Conservation (phyloP, 1,140 invertebrate genomes). For the Drosophila mojavensis region DNA sequence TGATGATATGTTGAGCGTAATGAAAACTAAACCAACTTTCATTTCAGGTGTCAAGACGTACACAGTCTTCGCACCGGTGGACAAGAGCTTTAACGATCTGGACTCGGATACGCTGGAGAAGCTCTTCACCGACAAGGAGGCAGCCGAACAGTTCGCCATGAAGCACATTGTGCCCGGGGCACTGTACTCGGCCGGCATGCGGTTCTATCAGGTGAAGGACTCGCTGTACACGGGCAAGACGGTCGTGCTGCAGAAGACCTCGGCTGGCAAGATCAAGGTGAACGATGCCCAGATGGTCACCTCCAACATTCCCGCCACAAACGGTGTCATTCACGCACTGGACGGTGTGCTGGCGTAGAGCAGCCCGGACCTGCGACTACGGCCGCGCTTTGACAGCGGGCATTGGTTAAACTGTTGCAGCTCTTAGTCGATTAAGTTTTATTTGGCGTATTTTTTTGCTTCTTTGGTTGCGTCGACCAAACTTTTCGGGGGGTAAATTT, state of each 20-base stretch:
- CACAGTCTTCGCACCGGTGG: constrained; percentile 93
- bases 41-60: constrained; percentile 90
- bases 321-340: constrained; percentile 94
- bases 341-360: constrained; percentile 87
- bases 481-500: constrained; percentile 25
- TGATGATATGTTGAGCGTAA: too few relatives aligned
- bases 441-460: background rate
- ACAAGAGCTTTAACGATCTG: constrained; percentile 90
- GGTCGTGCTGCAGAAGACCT: constrained; percentile 89
- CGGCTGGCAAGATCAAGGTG: constrained; percentile 91
- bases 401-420: constrained; percentile 34
- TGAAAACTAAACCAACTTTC: background rate
- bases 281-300: constrained; percentile 91
- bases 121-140: constrained; percentile 86
- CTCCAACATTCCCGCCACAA: constrained; percentile 93
- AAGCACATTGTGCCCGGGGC: constrained; percentile 91
- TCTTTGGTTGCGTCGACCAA: constrained; percentile 35
- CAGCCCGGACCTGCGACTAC: background rate
- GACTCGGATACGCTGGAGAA: constrained; percentile 87
- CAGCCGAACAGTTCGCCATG: constrained; percentile 90
- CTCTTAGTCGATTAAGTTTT: constrained; percentile 53
- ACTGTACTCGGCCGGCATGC: constrained; percentile 92
- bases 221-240: constrained; percentile 88
- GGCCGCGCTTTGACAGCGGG: background rate
- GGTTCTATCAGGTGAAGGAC: constrained; percentile 92